A percentile compares a stretch with the other conserved stretches of the same genome.
Evolutionary conservation across 2,888 invertebrate genomes (phyloP).

Genomic region (Harpagoxenus sublaevis): DNA sequence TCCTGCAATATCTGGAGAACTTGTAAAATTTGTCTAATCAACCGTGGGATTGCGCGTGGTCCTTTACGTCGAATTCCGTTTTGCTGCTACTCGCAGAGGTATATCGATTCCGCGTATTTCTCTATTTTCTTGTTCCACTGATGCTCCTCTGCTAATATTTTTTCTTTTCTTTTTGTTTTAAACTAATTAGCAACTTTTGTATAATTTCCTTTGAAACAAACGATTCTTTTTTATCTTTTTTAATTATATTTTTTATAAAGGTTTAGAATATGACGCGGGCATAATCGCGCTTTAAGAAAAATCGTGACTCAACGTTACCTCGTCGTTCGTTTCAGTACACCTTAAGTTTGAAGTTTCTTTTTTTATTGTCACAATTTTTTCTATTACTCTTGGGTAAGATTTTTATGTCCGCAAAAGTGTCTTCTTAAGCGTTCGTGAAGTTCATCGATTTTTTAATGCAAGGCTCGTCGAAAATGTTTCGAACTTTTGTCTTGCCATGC

Average conservation of each 20-base stretch:
- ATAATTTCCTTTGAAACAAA: not conserved
- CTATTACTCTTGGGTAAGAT: not conserved
- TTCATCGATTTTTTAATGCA: conserved; percentile 32
- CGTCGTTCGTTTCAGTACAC: not conserved
- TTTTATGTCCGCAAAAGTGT: conserved; percentile 17
- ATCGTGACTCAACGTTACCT: not conserved
- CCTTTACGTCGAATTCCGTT: conserved; percentile 37
- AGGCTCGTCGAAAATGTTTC: conserved; percentile 12
- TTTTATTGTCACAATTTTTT: conserved; percentile 3
- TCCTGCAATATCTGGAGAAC: conserved; percentile 74
- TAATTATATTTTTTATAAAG: not conserved
- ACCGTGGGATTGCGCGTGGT: conserved; percentile 77
- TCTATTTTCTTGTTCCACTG: not conserved
- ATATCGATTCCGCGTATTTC: not conserved
- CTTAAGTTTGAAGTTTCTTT: not conserved
- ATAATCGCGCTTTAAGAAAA: not conserved
- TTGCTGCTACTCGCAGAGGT: not conserved
- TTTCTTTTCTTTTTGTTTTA: not conserved
- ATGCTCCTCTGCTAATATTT: not conserved
- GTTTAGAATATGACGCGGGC: not conserved
- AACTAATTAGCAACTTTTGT: not conserved
- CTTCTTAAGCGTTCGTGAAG: conserved; percentile 10
- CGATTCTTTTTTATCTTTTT: not conserved
- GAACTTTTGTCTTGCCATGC: conserved; percentile 20
- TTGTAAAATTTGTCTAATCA: conserved; percentile 82